phyloP scores from a whole-genome alignment of 2,797 vertebrate genomes.

The Eulemur albifrons region DNA sequence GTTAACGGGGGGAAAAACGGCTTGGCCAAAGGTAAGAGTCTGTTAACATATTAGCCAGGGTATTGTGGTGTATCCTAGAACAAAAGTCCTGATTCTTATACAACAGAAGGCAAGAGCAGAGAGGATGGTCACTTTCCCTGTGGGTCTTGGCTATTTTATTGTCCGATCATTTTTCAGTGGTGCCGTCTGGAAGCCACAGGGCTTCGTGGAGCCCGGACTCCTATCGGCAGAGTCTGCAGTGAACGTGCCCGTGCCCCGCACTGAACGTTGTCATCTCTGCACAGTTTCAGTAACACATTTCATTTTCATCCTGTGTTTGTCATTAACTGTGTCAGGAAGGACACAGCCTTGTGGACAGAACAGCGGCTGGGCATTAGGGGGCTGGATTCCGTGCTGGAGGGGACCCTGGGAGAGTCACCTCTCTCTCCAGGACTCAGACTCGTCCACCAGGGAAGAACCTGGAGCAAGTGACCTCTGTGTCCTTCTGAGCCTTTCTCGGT shows the following conservation, averaged over 20 bases:
- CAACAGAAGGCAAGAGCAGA: neutral
- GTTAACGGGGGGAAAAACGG: rapidly evolving
- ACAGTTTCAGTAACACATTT: rapidly evolving
- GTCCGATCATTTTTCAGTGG: rapidly evolving
- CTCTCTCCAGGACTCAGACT: neutral
- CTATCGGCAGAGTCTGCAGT: rapidly evolving
- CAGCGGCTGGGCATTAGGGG: rapidly evolving
- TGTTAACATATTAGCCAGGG: rapidly evolving
- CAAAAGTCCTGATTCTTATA: rapidly evolving
- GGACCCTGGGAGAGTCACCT: rapidly evolving
- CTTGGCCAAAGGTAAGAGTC: rapidly evolving
- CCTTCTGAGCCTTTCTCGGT: rapidly evolving
- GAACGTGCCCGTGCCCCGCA: rapidly evolving
- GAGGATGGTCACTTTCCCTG: rapidly evolving
- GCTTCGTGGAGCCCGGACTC: rapidly evolving
- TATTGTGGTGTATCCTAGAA: rapidly evolving
- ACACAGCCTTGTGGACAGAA: rapidly evolving
- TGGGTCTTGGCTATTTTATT: rapidly evolving
- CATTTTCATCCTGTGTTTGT: rapidly evolving
- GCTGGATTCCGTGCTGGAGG: neutral
- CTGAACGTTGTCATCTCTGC: rapidly evolving
- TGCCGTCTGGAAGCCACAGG: rapidly evolving
- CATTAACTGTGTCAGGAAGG: neutral
- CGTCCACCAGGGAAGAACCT: rapidly evolving
- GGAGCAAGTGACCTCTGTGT: rapidly evolving